These are phyloP conservation scores for Etheostoma perlongum DNA, from an alignment of 2,797 vertebrate species.

Conservation along the genomic window DNA sequence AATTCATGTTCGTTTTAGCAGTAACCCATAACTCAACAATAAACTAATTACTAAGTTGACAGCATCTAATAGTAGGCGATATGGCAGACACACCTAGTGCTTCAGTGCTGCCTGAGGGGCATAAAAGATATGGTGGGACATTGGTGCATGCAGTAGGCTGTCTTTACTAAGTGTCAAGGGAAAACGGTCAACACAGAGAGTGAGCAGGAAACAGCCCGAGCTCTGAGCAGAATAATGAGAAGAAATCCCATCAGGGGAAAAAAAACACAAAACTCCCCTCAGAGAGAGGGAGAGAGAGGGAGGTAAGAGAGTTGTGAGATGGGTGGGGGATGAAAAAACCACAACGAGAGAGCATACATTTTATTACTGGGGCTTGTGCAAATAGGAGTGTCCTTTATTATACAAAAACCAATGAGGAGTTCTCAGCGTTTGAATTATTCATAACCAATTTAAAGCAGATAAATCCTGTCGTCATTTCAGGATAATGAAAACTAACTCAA, in stretches of 20 bases:
- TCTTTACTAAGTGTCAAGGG: slow-evolving; percentile 71
- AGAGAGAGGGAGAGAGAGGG: slow-evolving; percentile 39
- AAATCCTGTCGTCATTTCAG: slow-evolving; percentile 10
- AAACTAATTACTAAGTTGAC: slow-evolving; percentile 22
- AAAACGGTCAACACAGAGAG: slow-evolving; percentile 65
- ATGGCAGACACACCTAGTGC: slow-evolving; percentile 32
- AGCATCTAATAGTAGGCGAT: slow-evolving; percentile 17
- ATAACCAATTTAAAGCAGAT: slow-evolving; percentile 32
- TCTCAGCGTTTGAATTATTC: slow-evolving; percentile 60
- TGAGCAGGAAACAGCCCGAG: slow-evolving; percentile 41
- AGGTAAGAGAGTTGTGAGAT: slow-evolving; percentile 43
- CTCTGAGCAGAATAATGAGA: slow-evolving; percentile 78
- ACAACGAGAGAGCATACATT: slow-evolving; percentile 36
- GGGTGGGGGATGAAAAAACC: slow-evolving; percentile 32
- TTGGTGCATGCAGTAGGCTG: slow-evolving; percentile 59
- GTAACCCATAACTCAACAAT: slow-evolving; percentile 65
- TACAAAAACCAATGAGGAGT: slow-evolving; percentile 32
- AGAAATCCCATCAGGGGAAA: slow-evolving; percentile 69
- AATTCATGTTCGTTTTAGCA: slow-evolving; percentile 85
- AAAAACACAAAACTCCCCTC: slow-evolving; percentile 36
- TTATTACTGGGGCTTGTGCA: slow-evolving; percentile 34
- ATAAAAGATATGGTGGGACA: slow-evolving; percentile 49
- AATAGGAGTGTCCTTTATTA: slow-evolving; percentile 39
- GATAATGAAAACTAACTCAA: neutral
- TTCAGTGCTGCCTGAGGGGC: slow-evolving; percentile 23